Evolutionary conservation across 1,140 invertebrate genomes (phyloP), one percentile per base, ranked within the genome.

Genomic region (Globodera ellingtonae): DNA sequence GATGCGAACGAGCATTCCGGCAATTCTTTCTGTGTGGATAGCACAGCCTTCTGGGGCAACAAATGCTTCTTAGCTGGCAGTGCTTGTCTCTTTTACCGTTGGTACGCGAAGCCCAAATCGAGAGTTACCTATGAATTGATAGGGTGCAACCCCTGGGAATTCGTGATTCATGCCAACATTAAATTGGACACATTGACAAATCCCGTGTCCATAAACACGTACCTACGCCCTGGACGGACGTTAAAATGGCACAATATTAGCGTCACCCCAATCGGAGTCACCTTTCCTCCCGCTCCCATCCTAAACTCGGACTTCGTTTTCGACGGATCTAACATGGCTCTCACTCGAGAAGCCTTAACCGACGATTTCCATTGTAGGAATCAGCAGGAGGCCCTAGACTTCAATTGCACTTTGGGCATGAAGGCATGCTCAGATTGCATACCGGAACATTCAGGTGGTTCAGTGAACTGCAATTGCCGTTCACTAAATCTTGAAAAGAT

Each of bases 11-110:
- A 35, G n/a, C 35, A 72, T 8, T 21, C 70, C 8, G 70, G 70
- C 1, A 72, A 72, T 24, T 72, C 70, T 6, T 72, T 72, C 52
- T 72, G 70, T 35, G 35, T 72, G 5, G 70, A 72, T n/a, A 52
- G 70, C 6, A 72, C 18, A 7, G 47, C 70, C 6, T 24, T 72
- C 4, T 72, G 70, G 70, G 70, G 70, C 47, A 48, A 72, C 21
- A n/a, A n/a, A 7, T 72, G 70, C 52, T 8, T 52, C 6, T 3
- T 72, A 0, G 46, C n/a, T 0, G 70, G 70, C 0, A n/a, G 46
- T 6, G 24, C 18, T 9, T 72, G 24, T 44, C 52, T 35, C 0
- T 35, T 35, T 35, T 35, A 35, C 35, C 35, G 35, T 2, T 35
- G 35, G 35, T 35, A 35, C 35, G 35, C 35, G 2, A 35, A 35